Base-by-base conservation (phyloP, 2,113 vertebrate genomes). In the Polypterus bichir region DNA sequence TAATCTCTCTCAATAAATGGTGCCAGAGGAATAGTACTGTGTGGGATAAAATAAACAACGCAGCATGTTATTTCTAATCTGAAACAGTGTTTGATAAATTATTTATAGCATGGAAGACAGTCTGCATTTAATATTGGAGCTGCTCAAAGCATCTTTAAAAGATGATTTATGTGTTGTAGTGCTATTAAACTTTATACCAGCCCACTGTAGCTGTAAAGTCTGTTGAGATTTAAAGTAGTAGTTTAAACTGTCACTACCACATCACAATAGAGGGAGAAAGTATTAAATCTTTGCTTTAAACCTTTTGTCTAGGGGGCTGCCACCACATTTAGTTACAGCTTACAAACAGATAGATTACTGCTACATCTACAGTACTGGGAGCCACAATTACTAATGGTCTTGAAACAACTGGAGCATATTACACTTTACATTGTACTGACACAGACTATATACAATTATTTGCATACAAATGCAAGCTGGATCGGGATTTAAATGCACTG, bases 101-200 rank as follows among this genome's bases (percentile, higher is more conserved):
- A 97, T 98, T 98, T 97, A 96, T 92, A 91, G 89, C 86, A 73
- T 79, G 80, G 86, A 85, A 89, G 88, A 92, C 91, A 90, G 90
- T 86, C 86, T 84, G 88, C 90, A 91, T 92, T 95, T 97, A 95
- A 97, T 93, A 92, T 86, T 81, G 81, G 91, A 83, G 88, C 91
- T 88, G 90, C 88, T 75, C 81, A 81, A 82, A 82, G 88, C 89
- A 79, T 92, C 89, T 89, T 93, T 97, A 93, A 95, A 98, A 95
- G 89, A 96, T 97, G 95, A 97, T 98, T 97, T 97, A 98, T 97
- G 91, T 86, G 84, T 82, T 87, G 85, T 87, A 87, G 87, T 83
- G 88, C 89, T 86, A 91, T 90, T 83, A 91, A 90, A 91, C 90
- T 93, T 90, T 91, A 87, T 88, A 89, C 87, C 89, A 87, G 91